Conservation (phyloP, 1,140 invertebrate genomes). For the Reticulitermes speratus region DNA sequence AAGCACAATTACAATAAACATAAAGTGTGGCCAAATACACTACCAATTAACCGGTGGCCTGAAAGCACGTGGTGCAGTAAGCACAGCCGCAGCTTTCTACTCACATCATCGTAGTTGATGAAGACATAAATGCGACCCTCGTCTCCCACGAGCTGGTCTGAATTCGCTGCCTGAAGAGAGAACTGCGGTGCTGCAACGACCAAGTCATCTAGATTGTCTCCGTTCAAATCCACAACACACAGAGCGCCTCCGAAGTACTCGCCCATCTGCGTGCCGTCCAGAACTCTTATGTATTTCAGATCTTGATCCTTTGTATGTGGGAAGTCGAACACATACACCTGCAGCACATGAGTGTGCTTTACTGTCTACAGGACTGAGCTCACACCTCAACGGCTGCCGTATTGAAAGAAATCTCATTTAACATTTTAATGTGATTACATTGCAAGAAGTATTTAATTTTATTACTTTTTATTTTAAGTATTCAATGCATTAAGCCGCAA, state of each 20-base stretch:
- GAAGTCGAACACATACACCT: background rate
- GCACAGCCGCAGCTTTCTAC: background rate
- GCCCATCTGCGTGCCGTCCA: slow-evolving; percentile 89
- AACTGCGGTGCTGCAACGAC: slow-evolving; percentile 94
- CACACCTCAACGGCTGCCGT: no score
- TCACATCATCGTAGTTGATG: background rate
- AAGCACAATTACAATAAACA: no score
- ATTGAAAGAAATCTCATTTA: no score
- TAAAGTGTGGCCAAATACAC: no score
- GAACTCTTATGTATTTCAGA: slow-evolving; percentile 49
- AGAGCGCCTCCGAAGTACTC: slow-evolving; percentile 94
- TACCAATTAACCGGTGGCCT: no score
- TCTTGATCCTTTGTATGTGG: background rate
- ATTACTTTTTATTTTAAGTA: no score
- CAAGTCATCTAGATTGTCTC: slow-evolving; percentile 88
- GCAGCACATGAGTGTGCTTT: background rate
- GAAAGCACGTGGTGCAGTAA: no score
- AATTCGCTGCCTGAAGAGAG: slow-evolving; percentile 71
- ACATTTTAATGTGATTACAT: no score
- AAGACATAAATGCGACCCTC: background rate
- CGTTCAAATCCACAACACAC: slow-evolving; percentile 85
- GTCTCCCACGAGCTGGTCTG: background rate
- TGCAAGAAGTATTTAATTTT: no score
- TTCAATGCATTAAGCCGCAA: no score
- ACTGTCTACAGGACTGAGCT: no score